Base-by-base conservation (phyloP, 2,113 vertebrate species). In the Pimephales promelas region DNA sequence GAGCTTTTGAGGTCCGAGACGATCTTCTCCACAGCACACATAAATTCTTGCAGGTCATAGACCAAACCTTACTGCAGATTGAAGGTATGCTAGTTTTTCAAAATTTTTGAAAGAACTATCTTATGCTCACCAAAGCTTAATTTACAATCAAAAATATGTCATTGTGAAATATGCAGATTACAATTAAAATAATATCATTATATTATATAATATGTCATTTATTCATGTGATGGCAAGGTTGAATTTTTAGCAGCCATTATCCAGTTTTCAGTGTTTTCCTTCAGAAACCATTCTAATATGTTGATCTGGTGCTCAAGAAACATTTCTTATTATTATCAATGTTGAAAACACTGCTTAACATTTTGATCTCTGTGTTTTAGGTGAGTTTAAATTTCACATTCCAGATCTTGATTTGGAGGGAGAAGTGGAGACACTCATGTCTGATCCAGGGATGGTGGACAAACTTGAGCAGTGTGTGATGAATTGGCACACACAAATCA, bases 401-500 rank as follows among this genome's bases (percentile, higher is more conserved):
- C 97, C 97, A 1, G 81, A 92, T 34, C 2, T 97, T 34, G 95
- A 95, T 47, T 54, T 97, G 26, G 89, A 95, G 10, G 86, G 87
- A 1, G 94, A 95, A 2, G 89, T 93, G 57, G 47, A 89, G 0
- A 77, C 83, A 0, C 90, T 97, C 75, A 91, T 94, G 1, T 56
- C 84, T 6, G 85, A 92, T 89, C 71, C 84, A 7, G 92, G 90
- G 28, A 86, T 93, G 3, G 70, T 97, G 22, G 94, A 95, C 16
- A 79, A 87, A 40, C 84, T 99, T 89, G 96, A 97, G 88, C 93
- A 92, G 10, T 96, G 92, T 83, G 93, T 95, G 76, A 89, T 95
- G 82, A 94, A 94, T 87, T 99, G 97, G 98, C 89, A 96, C 81
- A 92, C 90, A 40, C 94, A 97, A 86, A 96, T 99, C 88, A 94